Evolutionary conservation across 1,140 invertebrate genomes (phyloP).

Genomic region (Meloidogyne exigua): DNA sequence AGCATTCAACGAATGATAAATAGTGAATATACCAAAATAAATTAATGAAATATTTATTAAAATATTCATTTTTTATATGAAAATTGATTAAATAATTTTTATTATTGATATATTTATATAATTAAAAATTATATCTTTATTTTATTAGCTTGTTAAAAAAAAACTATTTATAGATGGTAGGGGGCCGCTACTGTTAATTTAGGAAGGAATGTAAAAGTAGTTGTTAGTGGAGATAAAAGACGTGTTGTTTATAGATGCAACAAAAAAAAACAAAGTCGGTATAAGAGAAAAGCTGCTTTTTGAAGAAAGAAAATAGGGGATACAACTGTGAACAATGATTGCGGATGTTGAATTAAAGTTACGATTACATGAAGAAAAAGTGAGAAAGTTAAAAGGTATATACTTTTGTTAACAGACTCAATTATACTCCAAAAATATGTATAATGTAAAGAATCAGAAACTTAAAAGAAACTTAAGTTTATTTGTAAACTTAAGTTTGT

Average conservation of each 20-base stretch:
- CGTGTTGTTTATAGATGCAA: not conserved
- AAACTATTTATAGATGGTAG: not conserved
- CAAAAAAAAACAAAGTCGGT: not conserved
- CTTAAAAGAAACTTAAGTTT: too few relatives aligned
- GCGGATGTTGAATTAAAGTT: not conserved
- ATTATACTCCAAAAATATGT: too few relatives aligned
- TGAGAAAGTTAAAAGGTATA: not conserved
- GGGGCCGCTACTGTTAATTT: not conserved
- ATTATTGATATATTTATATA: not conserved
- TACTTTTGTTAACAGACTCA: not conserved
- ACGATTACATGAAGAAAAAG: not conserved
- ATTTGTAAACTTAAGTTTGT: too few relatives aligned
- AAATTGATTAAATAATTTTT: not conserved
- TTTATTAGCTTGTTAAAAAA: too few relatives aligned
- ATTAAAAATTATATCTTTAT: too few relatives aligned
- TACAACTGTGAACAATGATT: not conserved
- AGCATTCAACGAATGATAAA: conserved; percentile 16
- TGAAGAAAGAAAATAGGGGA: not conserved
- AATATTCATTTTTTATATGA: conserved; percentile 21
- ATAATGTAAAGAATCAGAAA: too few relatives aligned
- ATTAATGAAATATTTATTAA: not conserved
- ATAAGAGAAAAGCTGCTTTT: not conserved
- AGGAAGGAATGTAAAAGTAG: not conserved
- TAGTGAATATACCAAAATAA: not conserved
- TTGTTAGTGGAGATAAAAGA: not conserved